These are phyloP conservation scores for Xenopus tropicalis DNA, from an alignment of 2,113 vertebrate genomes.

Conservation along the genomic window UCB_Xtro_10.0 CM004448.2:25772001-25772500, in stretches of 20 bases:
- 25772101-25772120: slow-evolving; percentile 13
- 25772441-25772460: no score
- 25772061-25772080: slow-evolving; percentile 7
- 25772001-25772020: neutral
- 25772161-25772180: slow-evolving; percentile 20
- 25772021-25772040: neutral
- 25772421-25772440: no score
- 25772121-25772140: slow-evolving; percentile 30
- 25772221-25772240: slow-evolving; percentile 11
- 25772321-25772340: neutral
- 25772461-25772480: no score
- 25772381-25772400: no score
- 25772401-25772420: no score
- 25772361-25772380: no score
- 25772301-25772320: neutral
- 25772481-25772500: no score
- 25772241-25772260: slow-evolving; percentile 26
- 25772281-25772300: slow-evolving; percentile 24
- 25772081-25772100: slow-evolving; percentile 19
- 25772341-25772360: no score
- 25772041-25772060: neutral
- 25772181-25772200: slow-evolving; percentile 25
- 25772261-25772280: slow-evolving; percentile 14
- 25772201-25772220: slow-evolving; percentile 28
- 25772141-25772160: slow-evolving; percentile 11